Evolutionary conservation across 1,140 invertebrate genomes (phyloP).

Genomic region (Phthorimaea operculella): DNA sequence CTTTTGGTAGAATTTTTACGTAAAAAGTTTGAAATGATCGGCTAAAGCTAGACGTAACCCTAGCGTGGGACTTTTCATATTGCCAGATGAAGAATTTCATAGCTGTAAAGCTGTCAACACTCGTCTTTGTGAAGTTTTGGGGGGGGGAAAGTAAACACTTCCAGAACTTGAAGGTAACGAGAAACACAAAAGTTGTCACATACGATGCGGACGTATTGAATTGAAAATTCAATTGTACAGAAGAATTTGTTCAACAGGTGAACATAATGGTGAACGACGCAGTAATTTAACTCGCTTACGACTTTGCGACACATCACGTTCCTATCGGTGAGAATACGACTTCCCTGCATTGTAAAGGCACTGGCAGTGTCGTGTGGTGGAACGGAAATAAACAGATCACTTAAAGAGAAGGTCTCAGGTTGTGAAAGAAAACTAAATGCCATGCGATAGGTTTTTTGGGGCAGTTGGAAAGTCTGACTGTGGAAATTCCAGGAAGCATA

Average conservation of each 20-base stretch:
- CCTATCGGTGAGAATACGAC: neutral
- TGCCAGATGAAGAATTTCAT: constrained; percentile 43
- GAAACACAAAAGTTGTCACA: constrained; percentile 4
- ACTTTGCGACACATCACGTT: neutral
- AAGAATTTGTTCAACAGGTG: constrained; percentile 6
- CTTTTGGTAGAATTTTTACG: too few species aligned
- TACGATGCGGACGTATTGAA: neutral
- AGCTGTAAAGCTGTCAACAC: constrained; percentile 34
- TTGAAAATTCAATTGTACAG: constrained; percentile 7
- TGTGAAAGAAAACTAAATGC: too few species aligned
- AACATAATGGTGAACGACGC: constrained; percentile 2
- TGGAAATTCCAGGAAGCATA: too few species aligned
- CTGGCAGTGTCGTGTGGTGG: neutral
- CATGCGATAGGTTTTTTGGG: too few species aligned
- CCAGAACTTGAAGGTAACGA: neutral
- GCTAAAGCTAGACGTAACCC: too few species aligned
- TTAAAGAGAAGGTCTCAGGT: too few species aligned
- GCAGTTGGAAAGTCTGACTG: too few species aligned
- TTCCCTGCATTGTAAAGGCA: neutral
- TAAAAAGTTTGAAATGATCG: too few species aligned
- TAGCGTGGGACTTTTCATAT: constrained; percentile 24
- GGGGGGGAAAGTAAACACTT: constrained; percentile 1
- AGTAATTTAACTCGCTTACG: constrained; percentile 3
- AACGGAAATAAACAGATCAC: neutral
- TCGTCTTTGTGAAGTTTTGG: constrained; percentile 14